These are phyloP conservation scores for Lysandra coridon DNA, from an alignment of 2,888 invertebrate genomes.

Conservation along the genomic window DNA sequence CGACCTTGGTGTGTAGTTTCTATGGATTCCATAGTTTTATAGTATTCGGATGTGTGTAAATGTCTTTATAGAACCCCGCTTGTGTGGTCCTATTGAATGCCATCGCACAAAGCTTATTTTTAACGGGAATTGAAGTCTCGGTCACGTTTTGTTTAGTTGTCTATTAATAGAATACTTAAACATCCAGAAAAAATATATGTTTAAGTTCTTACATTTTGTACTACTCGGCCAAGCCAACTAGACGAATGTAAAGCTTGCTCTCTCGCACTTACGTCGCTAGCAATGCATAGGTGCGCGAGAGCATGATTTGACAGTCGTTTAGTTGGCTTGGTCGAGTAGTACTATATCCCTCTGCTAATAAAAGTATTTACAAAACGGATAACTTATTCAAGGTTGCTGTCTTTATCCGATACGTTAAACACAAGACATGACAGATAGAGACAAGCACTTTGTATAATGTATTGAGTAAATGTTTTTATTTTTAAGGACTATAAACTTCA, in stretches of 20 bases:
- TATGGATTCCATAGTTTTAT: not conserved
- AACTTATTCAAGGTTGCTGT: not conserved
- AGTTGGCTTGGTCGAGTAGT: too few species aligned
- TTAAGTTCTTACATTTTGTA: not conserved
- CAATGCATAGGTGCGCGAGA: too few species aligned
- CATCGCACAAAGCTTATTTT: constrained; percentile 3
- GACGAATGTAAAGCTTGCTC: too few species aligned
- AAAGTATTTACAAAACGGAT: not conserved
- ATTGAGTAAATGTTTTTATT: not conserved
- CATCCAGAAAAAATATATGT: not conserved
- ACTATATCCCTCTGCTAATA: not conserved
- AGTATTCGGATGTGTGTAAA: not conserved
- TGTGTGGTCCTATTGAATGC: constrained; percentile 24
- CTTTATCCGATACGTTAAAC: not conserved
- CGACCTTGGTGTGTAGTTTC: not conserved
- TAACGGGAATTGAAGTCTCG: constrained; percentile 14
- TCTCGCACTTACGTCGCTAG: too few species aligned
- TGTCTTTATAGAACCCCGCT: constrained; percentile 23
- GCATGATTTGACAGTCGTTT: too few species aligned
- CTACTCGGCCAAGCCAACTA: not conserved
- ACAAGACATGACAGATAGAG: not conserved
- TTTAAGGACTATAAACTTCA: too few species aligned
- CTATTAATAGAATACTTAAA: not conserved
- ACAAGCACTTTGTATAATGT: not conserved
- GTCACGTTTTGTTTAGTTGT: constrained; percentile 5